Evolutionary conservation across 2,113 vertebrate genomes (phyloP).

Genomic region (Otus sunia): DNA sequence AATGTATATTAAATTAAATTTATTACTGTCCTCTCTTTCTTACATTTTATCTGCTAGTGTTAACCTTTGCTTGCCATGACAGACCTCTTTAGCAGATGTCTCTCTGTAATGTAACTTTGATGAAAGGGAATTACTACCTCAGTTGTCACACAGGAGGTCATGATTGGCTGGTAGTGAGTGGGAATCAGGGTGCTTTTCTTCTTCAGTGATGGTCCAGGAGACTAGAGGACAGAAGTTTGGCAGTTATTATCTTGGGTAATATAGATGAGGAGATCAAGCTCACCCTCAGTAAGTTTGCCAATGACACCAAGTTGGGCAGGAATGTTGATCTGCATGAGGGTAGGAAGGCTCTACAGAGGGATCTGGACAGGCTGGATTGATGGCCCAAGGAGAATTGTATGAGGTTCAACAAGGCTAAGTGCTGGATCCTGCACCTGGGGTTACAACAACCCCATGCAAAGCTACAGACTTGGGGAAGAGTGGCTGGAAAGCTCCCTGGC

Average conservation of each 20-base stretch:
- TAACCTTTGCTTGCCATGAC: background rate
- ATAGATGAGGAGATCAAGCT: background rate
- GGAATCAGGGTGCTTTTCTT: background rate
- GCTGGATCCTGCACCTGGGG: too few relatives aligned
- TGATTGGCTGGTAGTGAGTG: background rate
- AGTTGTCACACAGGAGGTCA: background rate
- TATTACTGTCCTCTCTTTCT: background rate
- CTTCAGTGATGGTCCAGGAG: background rate
- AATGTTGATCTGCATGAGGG: too few relatives aligned
- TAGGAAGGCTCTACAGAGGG: too few relatives aligned
- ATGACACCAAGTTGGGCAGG: too few relatives aligned
- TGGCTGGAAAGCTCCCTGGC: too few relatives aligned
- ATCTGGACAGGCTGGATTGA: too few relatives aligned
- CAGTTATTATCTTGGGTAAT: background rate
- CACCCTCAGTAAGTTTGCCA: too few relatives aligned
- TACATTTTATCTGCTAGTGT: background rate
- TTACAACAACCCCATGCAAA: too few relatives aligned
- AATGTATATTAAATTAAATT: background rate
- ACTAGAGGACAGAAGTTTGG: background rate
- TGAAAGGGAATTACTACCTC: background rate
- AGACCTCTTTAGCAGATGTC: background rate
- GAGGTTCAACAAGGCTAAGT: too few relatives aligned
- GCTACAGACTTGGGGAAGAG: too few relatives aligned
- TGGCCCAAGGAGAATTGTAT: too few relatives aligned
- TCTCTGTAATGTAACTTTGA: background rate